Conservation (phyloP, 2,113 vertebrate genomes). For the Calonectris borealis region DNA sequence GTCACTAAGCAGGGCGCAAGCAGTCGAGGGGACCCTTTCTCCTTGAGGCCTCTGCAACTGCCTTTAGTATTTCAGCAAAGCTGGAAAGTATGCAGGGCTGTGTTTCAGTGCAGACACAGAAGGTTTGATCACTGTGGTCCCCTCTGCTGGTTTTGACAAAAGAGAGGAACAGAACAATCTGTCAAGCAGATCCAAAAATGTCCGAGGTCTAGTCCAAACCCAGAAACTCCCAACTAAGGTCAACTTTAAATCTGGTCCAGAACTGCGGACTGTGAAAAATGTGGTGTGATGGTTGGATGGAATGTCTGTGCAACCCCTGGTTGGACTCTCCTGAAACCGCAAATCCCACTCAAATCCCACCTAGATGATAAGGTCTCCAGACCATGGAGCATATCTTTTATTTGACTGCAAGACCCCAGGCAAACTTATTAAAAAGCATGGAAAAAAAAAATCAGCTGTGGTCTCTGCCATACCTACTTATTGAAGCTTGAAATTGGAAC, state of each 20-base stretch:
- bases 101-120: neutral
- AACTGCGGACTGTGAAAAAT: neutral
- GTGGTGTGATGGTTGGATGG: neutral
- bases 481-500: neutral
- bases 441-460: neutral
- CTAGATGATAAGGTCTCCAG: neutral
- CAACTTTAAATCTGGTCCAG: neutral
- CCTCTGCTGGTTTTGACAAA: neutral
- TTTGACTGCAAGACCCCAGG: neutral
- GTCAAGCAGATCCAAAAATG: neutral
- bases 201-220: neutral
- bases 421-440: neutral
- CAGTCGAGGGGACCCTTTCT: neutral
- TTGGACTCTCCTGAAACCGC: neutral
- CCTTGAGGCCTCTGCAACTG: neutral
- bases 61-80: neutral
- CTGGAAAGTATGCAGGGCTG: neutral
- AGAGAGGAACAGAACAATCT: neutral
- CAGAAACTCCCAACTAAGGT: neutral
- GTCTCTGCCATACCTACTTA: neutral
- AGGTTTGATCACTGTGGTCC: neutral
- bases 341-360: neutral
- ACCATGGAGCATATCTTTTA: neutral
- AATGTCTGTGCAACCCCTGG: neutral
- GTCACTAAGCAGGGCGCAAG: neutral